phyloP scores from a whole-genome alignment of 1,140 invertebrate species.

The Sitobion miscanthi region DNA sequence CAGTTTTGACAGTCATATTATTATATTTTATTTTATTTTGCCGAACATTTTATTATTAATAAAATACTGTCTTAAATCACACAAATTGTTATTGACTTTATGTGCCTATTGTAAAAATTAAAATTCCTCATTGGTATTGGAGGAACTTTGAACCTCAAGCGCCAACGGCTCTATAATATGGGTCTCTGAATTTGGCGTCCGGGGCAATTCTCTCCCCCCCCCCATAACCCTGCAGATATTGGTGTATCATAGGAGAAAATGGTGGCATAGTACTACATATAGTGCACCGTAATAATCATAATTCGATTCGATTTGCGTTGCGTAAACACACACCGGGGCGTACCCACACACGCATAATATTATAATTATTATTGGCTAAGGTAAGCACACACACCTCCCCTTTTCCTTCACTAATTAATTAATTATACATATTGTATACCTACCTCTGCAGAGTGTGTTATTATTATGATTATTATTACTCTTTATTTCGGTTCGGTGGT shows the following conservation, averaged over 20 bases:
- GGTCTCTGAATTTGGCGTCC: not conserved
- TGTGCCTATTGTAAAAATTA: no score
- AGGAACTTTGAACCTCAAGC: not conserved
- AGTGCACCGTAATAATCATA: not conserved
- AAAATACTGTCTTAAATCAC: no score
- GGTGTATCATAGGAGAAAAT: no score
- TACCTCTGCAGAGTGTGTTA: not conserved
- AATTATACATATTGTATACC: not conserved
- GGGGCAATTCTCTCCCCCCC: no score
- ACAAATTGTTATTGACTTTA: no score
- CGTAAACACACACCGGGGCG: not conserved
- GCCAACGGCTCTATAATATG: no score
- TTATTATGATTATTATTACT: no score
- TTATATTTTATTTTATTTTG: no score
- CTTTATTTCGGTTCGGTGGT: not conserved
- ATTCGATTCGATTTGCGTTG: not conserved
- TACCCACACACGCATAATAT: not conserved
- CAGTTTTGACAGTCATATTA: no score
- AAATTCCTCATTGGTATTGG: not conserved
- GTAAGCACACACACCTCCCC: not conserved
- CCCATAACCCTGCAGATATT: no score
- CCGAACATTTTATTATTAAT: no score
- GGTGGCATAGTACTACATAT: not conserved
- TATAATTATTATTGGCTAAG: not conserved
- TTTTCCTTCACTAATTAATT: not conserved